Conservation (phyloP, 2,888 invertebrate genomes). For the Trissolcus japonicus region DNA sequence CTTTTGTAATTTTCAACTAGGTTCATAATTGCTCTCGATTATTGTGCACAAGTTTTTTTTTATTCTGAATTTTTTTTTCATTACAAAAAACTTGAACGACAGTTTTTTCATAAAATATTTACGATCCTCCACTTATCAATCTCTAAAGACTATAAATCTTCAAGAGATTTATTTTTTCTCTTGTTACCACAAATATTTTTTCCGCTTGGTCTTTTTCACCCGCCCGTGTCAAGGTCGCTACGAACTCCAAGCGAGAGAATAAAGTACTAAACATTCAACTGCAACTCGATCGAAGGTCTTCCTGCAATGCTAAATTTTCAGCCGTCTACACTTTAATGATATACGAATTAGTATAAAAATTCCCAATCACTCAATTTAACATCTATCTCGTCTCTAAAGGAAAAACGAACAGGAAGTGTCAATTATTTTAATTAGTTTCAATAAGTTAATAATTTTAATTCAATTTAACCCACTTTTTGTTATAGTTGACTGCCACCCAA, state of each 20-base stretch:
- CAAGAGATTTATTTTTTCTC: constrained; percentile 19
- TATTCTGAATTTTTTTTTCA: background rate
- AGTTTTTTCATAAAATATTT: no score
- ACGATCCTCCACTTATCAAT: no score
- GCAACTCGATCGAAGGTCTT: constrained; percentile 51
- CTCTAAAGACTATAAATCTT: background rate
- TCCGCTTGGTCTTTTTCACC: constrained; percentile 23
- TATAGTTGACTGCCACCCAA: no score
- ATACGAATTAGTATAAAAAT: no score
- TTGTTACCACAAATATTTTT: constrained; percentile 37
- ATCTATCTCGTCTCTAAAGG: background rate
- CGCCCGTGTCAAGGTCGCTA: constrained; percentile 49
- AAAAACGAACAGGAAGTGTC: no score
- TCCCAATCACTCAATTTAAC: background rate
- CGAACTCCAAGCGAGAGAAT: constrained; percentile 32
- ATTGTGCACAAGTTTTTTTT: no score
- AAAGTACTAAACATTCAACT: constrained; percentile 45
- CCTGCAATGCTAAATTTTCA: constrained; percentile 30
- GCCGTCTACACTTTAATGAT: no score
- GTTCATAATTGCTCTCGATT: background rate
- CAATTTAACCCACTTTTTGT: no score
- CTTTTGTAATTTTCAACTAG: background rate
- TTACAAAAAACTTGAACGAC: no score
- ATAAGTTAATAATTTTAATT: no score
- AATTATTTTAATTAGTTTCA: no score